A percentile compares a stretch with the other conserved stretches of the same genome.
Conservation (phyloP, 2,113 vertebrate species). For the Petroica traversi region DNA sequence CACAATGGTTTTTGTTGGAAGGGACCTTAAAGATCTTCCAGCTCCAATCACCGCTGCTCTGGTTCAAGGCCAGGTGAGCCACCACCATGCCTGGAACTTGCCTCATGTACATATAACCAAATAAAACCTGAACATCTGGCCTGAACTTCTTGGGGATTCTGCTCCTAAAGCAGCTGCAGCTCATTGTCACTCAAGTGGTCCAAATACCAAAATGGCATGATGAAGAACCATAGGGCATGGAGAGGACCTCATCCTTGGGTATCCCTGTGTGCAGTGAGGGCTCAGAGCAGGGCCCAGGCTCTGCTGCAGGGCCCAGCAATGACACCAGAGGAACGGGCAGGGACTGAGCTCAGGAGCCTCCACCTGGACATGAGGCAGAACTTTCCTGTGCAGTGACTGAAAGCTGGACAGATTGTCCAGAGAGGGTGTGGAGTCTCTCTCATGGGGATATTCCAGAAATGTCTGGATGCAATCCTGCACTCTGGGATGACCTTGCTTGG, state of each 20-base stretch:
- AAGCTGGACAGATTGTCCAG: neutral
- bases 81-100: neutral
- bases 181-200: too few relatives aligned
- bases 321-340: accelerated
- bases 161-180: neutral
- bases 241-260: neutral
- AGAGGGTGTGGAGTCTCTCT: neutral
- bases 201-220: neutral
- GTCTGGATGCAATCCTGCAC: neutral
- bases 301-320: neutral
- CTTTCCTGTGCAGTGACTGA: accelerated
- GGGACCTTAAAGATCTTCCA: neutral
- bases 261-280: neutral
- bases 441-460: neutral
- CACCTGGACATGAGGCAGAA: accelerated
- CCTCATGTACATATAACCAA: neutral
- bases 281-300: neutral
- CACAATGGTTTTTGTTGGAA: neutral
- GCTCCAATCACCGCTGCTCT: neutral
- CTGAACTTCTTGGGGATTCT: neutral
- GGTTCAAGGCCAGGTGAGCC: neutral
- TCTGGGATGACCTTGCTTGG: neutral
- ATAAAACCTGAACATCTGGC: neutral
- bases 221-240: neutral
- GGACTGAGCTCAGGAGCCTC: neutral